Evolutionary conservation across 2,888 invertebrate genomes (phyloP).

Genomic region (Pyrocoelia pectoralis): DNA sequence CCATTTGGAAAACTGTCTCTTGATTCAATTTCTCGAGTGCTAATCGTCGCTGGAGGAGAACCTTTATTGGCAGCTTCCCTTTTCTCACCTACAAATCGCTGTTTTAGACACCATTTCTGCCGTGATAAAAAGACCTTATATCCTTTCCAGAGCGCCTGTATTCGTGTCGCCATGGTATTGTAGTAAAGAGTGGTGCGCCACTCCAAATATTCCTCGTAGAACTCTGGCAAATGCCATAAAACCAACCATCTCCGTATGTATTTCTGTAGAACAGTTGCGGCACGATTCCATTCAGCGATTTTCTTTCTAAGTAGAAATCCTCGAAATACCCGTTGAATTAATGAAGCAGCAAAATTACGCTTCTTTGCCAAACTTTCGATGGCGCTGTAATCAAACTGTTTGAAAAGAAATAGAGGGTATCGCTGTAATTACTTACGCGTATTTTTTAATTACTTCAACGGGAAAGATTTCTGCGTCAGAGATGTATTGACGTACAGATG

Average conservation of each 20-base stretch:
- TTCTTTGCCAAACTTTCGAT: slow-evolving; percentile 38
- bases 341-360: slow-evolving; percentile 49
- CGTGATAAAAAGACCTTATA: slow-evolving; percentile 43
- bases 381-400: slow-evolving; percentile 19
- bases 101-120: neutral
- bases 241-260: slow-evolving; percentile 52
- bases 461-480: neutral
- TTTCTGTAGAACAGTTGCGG: slow-evolving; percentile 53
- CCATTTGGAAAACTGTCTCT: slow-evolving; percentile 35
- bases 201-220: slow-evolving; percentile 34
- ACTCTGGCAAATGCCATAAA: slow-evolving; percentile 41
- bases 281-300: slow-evolving; percentile 43
- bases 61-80: slow-evolving; percentile 23
- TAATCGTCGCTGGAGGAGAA: slow-evolving; percentile 19
- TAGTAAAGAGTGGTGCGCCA: slow-evolving; percentile 36
- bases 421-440: neutral
- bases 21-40: slow-evolving; percentile 38
- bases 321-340: slow-evolving; percentile 52
- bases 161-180: slow-evolving; percentile 50
- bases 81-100: slow-evolving; percentile 17
- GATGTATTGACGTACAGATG: neutral
- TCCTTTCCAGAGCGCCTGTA: slow-evolving; percentile 56
- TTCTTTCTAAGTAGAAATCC: slow-evolving; percentile 48
- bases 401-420: neutral
- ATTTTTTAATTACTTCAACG: neutral